A percentile compares a stretch with the other conserved stretches of the same genome.
These are phyloP conservation scores for Hemiprocne comata DNA, from an alignment of 2,113 vertebrate species.

Conservation along the genomic window DNA sequence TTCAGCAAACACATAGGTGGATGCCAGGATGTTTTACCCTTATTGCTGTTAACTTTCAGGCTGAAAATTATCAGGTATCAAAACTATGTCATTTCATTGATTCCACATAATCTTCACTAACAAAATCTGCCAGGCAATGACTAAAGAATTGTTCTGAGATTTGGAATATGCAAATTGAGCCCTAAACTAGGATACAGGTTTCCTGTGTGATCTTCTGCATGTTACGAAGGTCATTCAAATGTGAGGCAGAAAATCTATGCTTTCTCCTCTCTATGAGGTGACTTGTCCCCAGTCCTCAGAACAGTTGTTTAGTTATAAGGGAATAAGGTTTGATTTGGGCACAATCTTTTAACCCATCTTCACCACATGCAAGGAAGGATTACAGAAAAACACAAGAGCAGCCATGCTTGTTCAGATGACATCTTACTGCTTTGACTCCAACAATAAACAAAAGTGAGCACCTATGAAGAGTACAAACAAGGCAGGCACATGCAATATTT, in stretches of 20 bases:
- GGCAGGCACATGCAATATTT: not conserved
- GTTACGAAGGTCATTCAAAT: not conserved
- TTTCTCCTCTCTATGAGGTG: not conserved
- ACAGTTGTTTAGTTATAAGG: not conserved
- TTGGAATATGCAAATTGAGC: not conserved
- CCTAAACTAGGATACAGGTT: fast-evolving
- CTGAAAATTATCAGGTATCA: not conserved
- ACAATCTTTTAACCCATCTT: not conserved
- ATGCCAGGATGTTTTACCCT: not conserved
- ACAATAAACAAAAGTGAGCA: not conserved
- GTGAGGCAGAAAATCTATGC: not conserved
- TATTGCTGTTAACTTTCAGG: not conserved
- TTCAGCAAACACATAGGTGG: not conserved
- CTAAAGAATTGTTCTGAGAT: not conserved
- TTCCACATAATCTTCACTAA: not conserved
- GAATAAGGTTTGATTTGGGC: not conserved
- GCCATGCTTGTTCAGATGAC: not conserved
- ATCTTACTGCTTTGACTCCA: not conserved
- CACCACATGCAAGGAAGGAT: not conserved
- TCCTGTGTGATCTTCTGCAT: not conserved
- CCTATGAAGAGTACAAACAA: not conserved
- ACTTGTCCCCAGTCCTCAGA: not conserved
- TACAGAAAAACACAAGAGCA: not conserved
- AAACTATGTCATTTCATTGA: not conserved
- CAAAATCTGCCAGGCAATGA: not conserved